Percentiles rank a stretch among this genome's conserved stretches.
Evolutionary conservation across 1,140 invertebrate genomes (phyloP).

Genomic region (Solenopsis fugax): DNA sequence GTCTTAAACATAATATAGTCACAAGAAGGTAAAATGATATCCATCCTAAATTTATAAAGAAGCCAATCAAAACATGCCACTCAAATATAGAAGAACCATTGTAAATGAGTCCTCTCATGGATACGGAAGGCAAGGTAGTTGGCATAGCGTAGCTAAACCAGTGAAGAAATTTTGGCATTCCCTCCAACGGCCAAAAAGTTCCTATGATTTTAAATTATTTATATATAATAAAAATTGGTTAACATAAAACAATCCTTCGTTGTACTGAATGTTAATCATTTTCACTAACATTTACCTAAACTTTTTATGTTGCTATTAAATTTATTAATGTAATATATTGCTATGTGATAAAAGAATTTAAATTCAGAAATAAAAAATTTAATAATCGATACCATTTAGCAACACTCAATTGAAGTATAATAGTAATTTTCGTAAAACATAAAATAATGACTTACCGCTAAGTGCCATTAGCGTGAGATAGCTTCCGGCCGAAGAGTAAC

Average conservation of each 20-base stretch:
- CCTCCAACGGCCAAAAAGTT: constrained; percentile 96
- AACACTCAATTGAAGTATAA: neutral
- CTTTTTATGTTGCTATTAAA: neutral
- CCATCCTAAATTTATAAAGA: constrained; percentile 88
- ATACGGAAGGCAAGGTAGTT: constrained; percentile 83
- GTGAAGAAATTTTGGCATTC: constrained; percentile 88
- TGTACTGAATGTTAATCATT: neutral
- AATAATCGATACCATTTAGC: neutral
- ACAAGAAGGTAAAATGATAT: constrained; percentile 84
- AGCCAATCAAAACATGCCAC: constrained; percentile 64
- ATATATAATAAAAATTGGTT: neutral
- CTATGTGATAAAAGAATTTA: neutral
- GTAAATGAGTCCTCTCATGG: constrained; percentile 89
- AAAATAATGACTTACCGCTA: constrained; percentile 88
- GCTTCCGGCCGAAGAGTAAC: constrained; percentile 94
- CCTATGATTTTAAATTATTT: constrained; percentile 86
- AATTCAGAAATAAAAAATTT: neutral
- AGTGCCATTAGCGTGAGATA: constrained; percentile 95
- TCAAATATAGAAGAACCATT: constrained; percentile 84
- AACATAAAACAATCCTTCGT: neutral
- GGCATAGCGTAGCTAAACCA: constrained; percentile 87
- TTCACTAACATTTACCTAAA: neutral
- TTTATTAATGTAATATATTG: neutral
- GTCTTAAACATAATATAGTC: constrained; percentile 85
- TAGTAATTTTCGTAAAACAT: neutral